Conservation (phyloP, 2,113 vertebrate genomes). For the Meriones unguiculatus region DNA sequence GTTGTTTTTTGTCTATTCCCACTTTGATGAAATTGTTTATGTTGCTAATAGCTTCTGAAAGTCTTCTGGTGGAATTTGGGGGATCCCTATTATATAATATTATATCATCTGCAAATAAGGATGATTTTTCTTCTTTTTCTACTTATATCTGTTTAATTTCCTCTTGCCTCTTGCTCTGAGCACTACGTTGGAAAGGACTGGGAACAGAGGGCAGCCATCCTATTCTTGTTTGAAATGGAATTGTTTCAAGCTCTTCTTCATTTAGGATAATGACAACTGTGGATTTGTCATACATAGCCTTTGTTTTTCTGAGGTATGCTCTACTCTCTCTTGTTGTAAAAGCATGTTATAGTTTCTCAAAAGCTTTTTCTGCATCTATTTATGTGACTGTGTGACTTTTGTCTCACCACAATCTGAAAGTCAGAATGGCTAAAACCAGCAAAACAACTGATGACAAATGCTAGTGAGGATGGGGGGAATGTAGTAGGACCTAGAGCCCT, state of each 20-base stretch:
- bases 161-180: neutral
- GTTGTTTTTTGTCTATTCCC: neutral
- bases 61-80: neutral
- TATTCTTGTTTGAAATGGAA: neutral
- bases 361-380: neutral
- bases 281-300: too few relatives aligned
- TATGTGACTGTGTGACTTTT: neutral
- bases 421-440: neutral
- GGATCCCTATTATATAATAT: neutral
- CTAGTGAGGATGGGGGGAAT: neutral
- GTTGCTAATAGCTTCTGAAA: neutral
- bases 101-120: neutral
- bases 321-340: neutral
- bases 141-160: neutral
- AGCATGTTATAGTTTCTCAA: neutral
- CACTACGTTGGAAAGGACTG: neutral
- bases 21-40: neutral
- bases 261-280: neutral
- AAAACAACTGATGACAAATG: neutral
- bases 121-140: neutral
- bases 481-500: neutral
- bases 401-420: neutral
- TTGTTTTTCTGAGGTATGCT: neutral
- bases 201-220: neutral
- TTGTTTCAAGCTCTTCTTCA: neutral